A percentile compares a stretch with the other conserved stretches of the same genome.
phyloP scores from a whole-genome alignment of 2,113 vertebrate genomes.

The Charina bottae region DNA sequence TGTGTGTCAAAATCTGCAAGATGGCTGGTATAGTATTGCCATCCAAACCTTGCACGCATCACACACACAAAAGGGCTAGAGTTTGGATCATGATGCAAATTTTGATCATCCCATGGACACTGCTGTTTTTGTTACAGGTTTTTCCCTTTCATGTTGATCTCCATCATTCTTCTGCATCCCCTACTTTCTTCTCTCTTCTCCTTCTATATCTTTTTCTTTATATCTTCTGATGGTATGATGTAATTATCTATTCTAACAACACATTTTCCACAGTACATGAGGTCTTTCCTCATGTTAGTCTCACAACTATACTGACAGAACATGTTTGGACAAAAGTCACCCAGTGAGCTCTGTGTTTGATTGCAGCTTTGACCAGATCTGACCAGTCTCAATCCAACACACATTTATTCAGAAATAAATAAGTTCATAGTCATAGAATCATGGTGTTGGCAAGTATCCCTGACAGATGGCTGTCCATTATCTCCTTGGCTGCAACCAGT shows the following conservation, averaged over 20 bases:
- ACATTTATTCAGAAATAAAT: background rate
- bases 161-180: background rate
- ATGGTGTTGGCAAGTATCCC: background rate
- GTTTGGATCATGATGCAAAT: background rate
- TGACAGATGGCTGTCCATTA: background rate
- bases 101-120: background rate
- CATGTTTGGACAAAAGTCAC: background rate
- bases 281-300: background rate
- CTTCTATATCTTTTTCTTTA: background rate
- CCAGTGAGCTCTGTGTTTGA: background rate
- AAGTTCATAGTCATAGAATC: background rate
- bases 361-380: background rate
- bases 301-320: background rate
- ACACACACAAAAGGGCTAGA: background rate
- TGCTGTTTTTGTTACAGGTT: background rate
- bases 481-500: background rate
- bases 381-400: background rate
- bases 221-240: background rate
- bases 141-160: background rate
- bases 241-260: background rate
- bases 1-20: background rate
- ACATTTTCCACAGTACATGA: background rate
- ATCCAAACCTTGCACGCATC: background rate
- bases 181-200: background rate
- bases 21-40: background rate